Evolutionary conservation across 2,888 invertebrate genomes (phyloP), one percentile per base, ranked within the genome.

Genomic region (Dysmachus trigonus): DNA sequence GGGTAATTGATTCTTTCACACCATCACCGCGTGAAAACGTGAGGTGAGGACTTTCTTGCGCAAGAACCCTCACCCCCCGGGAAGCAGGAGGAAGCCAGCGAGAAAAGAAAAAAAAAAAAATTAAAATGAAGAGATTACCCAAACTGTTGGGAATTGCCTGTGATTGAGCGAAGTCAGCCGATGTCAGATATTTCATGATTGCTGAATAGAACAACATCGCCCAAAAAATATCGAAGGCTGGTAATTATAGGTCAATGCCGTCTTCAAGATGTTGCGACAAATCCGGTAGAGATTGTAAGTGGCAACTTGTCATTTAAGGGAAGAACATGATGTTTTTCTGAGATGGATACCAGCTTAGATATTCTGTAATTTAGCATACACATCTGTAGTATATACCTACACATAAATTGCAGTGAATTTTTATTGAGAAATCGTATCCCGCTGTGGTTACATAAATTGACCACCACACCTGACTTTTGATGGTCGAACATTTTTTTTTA

Each of bases 1-100:
- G 76, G 76, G 22, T 76, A 76, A 76, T 76, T 76, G 76, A 38
- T 38, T 76, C 76, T 38, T 76, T 76, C 38, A 76, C 35, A 33
- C 62, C 27, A 62, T 62, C 62, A 18, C 62, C 62, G 62, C 18
- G 51, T 51, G 51, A 51, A n/a, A n/a, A 5, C 51, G n/a, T 2
- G 18, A 51, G 62, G 62, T 62, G 62, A 47, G 47, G 47, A 6
- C 5, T n/a, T 47, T 5, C n/a, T 47, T 18, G 47, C 47, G 47
- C 47, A 47, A 22, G 27, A 62, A 62, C 22, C 10, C 2, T 1
- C 27, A 62, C 22, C 22, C 10, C 2, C 2, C 27, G 22, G 62
- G 62, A 62, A 47, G 47, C 18, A 3, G n/a, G n/a, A 47, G 18
- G 47, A 47, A 47, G 0, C 3, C 13, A 18, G n/a, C n/a, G n/a